A percentile compares a stretch with the other conserved stretches of the same genome.
Evolutionary conservation across 1,140 invertebrate species (phyloP).

Genomic region (Holotrichia oblita): DNA sequence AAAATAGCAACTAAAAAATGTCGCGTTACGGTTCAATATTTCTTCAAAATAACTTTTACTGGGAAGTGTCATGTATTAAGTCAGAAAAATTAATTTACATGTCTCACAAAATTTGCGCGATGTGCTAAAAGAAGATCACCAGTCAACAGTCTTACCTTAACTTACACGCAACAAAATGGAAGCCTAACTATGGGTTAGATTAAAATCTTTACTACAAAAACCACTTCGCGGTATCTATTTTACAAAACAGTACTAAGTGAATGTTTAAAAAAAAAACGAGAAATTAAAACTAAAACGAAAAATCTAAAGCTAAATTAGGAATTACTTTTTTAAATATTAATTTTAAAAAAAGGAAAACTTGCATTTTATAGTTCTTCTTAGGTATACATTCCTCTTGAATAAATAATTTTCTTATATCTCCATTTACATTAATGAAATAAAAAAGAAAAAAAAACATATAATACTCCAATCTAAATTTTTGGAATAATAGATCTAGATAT

Average conservation of each 20-base stretch:
- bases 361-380: not conserved
- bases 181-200: not conserved
- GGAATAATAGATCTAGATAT: not conserved
- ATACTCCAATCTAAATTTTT: not conserved
- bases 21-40: too few species aligned
- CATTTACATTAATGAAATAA: not conserved
- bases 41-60: too few species aligned
- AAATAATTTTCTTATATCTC: not conserved
- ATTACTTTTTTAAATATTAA: not conserved
- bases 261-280: not conserved
- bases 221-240: not conserved
- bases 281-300: not conserved
- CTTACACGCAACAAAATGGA: not conserved
- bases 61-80: too few species aligned
- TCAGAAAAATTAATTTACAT: too few species aligned
- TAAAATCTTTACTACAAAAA: constrained; percentile 7
- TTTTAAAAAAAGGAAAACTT: not conserved
- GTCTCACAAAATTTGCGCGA: too few species aligned
- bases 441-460: not conserved
- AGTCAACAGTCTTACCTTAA: not conserved
- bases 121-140: not conserved
- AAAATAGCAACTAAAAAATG: too few species aligned
- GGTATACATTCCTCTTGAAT: not conserved
- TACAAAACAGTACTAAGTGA: not conserved
- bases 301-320: not conserved